phyloP scores from a whole-genome alignment of 2,888 invertebrate species.

The Nomada flava region DNA sequence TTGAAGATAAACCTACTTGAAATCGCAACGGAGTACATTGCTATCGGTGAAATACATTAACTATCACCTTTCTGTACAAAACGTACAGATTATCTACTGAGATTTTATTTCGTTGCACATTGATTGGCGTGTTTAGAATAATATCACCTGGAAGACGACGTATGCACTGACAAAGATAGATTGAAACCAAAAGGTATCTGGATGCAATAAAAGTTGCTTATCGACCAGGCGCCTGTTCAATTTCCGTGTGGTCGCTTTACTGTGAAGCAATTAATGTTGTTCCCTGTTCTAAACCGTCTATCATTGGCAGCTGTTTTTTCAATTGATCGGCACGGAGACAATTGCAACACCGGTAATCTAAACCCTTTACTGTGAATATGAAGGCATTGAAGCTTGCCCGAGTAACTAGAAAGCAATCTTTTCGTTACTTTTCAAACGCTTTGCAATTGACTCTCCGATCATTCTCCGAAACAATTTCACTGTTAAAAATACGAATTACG shows the following conservation, averaged over 20 bases:
- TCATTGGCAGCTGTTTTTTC: slow-evolving; percentile 53
- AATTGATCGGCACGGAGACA: slow-evolving; percentile 49
- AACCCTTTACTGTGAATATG: slow-evolving; percentile 34
- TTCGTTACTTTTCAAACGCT: neutral
- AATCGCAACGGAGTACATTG: neutral
- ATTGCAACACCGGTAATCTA: slow-evolving; percentile 41
- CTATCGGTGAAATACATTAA: neutral
- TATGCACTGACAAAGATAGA: neutral
- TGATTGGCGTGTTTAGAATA: neutral
- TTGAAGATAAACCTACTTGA: neutral
- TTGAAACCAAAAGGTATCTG: slow-evolving; percentile 23
- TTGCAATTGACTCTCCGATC: neutral
- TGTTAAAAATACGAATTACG: too few relatives aligned
- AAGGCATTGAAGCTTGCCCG: slow-evolving; percentile 30
- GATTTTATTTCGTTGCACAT: neutral
- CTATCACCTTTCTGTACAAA: neutral
- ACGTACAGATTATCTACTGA: neutral
- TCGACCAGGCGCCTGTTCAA: slow-evolving; percentile 51
- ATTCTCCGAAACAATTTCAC: neutral
- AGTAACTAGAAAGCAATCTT: slow-evolving; percentile 3
- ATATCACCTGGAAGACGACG: neutral
- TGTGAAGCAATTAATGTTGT: slow-evolving; percentile 55
- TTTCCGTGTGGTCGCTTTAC: slow-evolving; percentile 40
- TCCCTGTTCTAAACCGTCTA: slow-evolving; percentile 54
- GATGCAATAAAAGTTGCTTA: slow-evolving; percentile 51